phyloP scores from a whole-genome alignment of 1,140 invertebrate species.

The Drosophila hydei region DNA sequence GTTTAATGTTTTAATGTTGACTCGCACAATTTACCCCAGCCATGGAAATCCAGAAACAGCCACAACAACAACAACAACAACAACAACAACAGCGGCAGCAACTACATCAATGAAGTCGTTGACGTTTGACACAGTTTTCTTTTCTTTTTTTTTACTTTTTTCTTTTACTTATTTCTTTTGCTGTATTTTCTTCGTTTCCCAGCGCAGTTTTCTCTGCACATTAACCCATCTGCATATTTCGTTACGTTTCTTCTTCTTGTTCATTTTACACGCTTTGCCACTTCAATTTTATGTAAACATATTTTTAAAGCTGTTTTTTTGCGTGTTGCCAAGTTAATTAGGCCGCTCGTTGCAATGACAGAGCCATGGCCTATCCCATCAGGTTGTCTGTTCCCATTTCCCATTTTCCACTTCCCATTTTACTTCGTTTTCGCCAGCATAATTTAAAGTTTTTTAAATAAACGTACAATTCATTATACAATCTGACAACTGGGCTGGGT shows the following conservation, averaged over 20 bases:
- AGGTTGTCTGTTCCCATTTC: conserved; percentile 44
- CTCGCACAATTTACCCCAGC: conserved; percentile 71
- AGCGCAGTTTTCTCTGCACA: conserved; percentile 57
- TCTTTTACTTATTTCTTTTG: conserved; percentile 42
- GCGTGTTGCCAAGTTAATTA: conserved; percentile 69
- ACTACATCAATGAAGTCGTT: conserved; percentile 57
- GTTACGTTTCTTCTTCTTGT: conserved; percentile 39
- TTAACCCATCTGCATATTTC: conserved; percentile 49
- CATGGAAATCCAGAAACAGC: conserved; percentile 46
- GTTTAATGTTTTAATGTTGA: conserved; percentile 73
- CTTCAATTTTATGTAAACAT: conserved; percentile 67
- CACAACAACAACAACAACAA: conserved; percentile 16
- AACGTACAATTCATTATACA: conserved; percentile 58
- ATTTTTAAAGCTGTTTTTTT: conserved; percentile 69
- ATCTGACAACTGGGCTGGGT: conserved; percentile 39
- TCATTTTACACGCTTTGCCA: conserved; percentile 69
- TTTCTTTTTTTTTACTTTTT: conserved; percentile 2
- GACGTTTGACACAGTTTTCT: conserved; percentile 73
- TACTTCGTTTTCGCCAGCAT: conserved; percentile 32
- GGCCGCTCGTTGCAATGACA: conserved; percentile 56
- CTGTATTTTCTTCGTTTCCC: conserved; percentile 53
- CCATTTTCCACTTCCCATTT: conserved; percentile 25
- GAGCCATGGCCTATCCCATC: conserved; percentile 48
- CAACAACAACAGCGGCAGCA: conserved; percentile 1
- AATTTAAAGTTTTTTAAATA: conserved; percentile 56